phyloP scores from a whole-genome alignment of 2,113 vertebrate genomes.

The Lampris megalopsis region DNA sequence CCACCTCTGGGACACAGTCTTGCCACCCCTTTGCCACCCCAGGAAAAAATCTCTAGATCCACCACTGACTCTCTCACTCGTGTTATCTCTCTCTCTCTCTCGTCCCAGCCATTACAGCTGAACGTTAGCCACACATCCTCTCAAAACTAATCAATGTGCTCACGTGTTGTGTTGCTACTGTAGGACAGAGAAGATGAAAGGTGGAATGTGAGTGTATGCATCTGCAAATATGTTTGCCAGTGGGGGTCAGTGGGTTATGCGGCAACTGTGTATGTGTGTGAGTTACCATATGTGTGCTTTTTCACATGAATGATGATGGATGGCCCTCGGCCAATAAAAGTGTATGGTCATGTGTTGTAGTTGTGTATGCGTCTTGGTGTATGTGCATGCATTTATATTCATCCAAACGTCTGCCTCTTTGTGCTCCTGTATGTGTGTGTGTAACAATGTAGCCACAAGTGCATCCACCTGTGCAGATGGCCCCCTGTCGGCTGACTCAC shows the following conservation, averaged over 20 bases:
- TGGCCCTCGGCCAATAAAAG: too few species aligned
- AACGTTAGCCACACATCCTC: slow-evolving; percentile 25
- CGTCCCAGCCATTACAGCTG: not conserved
- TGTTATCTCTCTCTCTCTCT: not conserved
- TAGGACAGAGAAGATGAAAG: slow-evolving; percentile 26
- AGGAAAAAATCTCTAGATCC: too few species aligned
- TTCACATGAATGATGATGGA: too few species aligned
- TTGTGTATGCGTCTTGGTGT: not conserved
- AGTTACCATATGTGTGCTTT: not conserved
- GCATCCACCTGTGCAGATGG: slow-evolving; percentile 56
- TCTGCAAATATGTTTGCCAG: too few species aligned
- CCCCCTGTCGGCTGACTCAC: slow-evolving; percentile 61
- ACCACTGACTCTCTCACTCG: too few species aligned
- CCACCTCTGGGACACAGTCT: too few species aligned
- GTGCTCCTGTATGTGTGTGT: slow-evolving; percentile 21
- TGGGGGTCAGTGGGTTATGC: too few species aligned
- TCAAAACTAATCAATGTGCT: slow-evolving; percentile 36
- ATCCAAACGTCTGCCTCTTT: slow-evolving; percentile 8
- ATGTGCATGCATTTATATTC: not conserved
- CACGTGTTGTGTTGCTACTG: slow-evolving; percentile 28
- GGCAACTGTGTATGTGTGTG: not conserved
- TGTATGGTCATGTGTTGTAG: too few species aligned
- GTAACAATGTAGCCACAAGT: not conserved
- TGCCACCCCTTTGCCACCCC: too few species aligned
- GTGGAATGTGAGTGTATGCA: not conserved